A percentile compares a stretch with the other conserved stretches of the same genome.
Conservation (phyloP, 2,888 invertebrate genomes). For the Plagiodera versicolora region DNA sequence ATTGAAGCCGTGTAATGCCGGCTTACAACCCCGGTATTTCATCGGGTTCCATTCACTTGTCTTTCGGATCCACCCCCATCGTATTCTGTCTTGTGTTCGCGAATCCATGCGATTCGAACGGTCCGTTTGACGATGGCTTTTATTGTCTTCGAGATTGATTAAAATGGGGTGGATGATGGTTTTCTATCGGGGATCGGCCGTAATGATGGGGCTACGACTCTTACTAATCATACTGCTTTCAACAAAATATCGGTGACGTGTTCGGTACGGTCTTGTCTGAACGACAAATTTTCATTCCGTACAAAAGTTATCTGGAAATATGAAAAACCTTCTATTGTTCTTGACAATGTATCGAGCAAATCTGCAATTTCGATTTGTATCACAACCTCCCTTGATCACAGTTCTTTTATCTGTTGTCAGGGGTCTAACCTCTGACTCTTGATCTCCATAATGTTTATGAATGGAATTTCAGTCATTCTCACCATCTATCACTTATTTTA, state of each 20-base stretch:
- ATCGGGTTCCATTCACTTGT: slow-evolving; percentile 41
- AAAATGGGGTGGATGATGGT: slow-evolving; percentile 9
- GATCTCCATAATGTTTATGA: too few relatives aligned
- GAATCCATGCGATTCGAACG: slow-evolving; percentile 34
- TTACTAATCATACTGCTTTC: not conserved
- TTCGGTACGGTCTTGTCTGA: too few relatives aligned
- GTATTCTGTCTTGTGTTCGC: slow-evolving; percentile 34
- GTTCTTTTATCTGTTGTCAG: too few relatives aligned
- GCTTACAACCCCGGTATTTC: slow-evolving; percentile 43
- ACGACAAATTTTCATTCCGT: too few relatives aligned
- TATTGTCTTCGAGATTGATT: slow-evolving; percentile 18
- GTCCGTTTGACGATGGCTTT: slow-evolving; percentile 29
- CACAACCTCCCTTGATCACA: too few relatives aligned
- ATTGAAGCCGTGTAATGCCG: slow-evolving; percentile 52
- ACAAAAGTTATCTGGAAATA: too few relatives aligned
- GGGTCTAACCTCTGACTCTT: too few relatives aligned
- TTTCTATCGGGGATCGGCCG: not conserved
- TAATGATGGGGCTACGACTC: not conserved
- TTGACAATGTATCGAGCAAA: too few relatives aligned
- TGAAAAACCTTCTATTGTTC: too few relatives aligned
- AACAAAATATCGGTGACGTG: not conserved
- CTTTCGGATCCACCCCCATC: slow-evolving; percentile 34
- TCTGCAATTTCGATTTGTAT: too few relatives aligned
- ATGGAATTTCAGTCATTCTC: too few relatives aligned
- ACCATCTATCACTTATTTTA: too few relatives aligned